Evolutionary conservation across 1,140 invertebrate genomes (phyloP).

Genomic region (Drosophila melanica): DNA sequence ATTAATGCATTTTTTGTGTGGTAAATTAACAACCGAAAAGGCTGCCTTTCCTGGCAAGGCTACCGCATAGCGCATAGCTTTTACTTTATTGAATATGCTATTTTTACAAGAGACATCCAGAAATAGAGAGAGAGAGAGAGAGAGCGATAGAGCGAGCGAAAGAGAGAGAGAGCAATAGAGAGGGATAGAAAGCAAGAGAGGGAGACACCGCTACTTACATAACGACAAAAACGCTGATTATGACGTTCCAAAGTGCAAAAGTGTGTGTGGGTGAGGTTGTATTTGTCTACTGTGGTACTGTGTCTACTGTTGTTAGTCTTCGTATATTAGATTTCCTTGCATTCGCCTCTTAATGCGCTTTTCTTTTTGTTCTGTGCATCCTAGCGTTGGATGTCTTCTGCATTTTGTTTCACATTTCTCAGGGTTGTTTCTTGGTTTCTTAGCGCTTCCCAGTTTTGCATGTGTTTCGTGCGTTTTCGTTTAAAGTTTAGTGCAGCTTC

Average conservation of each 20-base stretch:
- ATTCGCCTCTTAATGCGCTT: constrained; percentile 45
- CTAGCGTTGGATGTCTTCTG: constrained; percentile 11
- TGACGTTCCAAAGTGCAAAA: constrained; percentile 29
- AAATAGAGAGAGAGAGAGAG: background rate
- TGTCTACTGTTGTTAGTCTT: constrained; percentile 28
- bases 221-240: constrained; percentile 49
- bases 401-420: constrained; percentile 44
- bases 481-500: constrained; percentile 60
- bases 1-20: constrained; percentile 44
- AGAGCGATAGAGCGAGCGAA: constrained; percentile 3
- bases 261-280: background rate
- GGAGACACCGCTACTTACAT: constrained; percentile 42
- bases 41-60: background rate
- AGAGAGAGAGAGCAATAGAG: constrained; percentile 6
- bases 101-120: constrained; percentile 20
- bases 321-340: constrained; percentile 55
- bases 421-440: constrained; percentile 52
- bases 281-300: constrained; percentile 32
- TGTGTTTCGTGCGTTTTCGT: constrained; percentile 21
- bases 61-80: constrained; percentile 25
- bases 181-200: background rate
- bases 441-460: constrained; percentile 18
- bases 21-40: constrained; percentile 2
- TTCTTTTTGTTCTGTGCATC: constrained; percentile 14
- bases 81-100: constrained; percentile 59